Evolutionary conservation across 2,888 invertebrate species (phyloP).

Genomic region (Eristalis pertinax): DNA sequence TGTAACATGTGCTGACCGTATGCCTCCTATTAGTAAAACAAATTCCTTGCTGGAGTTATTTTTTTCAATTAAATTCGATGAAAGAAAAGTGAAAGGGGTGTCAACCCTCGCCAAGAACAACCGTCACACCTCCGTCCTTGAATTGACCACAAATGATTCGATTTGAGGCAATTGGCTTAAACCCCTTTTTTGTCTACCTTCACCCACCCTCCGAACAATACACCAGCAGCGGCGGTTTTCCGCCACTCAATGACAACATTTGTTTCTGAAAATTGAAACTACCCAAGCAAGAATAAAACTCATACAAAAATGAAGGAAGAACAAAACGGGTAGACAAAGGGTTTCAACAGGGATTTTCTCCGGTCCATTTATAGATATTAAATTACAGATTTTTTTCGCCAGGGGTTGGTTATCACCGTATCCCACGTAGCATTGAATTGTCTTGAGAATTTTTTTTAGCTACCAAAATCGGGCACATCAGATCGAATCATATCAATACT

Average conservation of each 20-base stretch:
- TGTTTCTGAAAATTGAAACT: slow-evolving; percentile 50
- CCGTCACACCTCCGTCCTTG: slow-evolving; percentile 30
- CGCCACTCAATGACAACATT: slow-evolving; percentile 69
- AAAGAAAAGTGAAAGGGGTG: slow-evolving; percentile 46
- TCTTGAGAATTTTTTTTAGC: slow-evolving; percentile 45
- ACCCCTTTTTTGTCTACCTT: slow-evolving; percentile 61
- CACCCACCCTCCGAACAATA: slow-evolving; percentile 27
- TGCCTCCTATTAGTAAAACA: too few species aligned
- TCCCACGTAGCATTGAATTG: slow-evolving; percentile 34
- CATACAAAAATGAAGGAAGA: slow-evolving; percentile 59
- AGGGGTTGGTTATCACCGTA: slow-evolving; percentile 42
- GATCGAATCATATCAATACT: slow-evolving; percentile 24
- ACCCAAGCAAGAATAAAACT: slow-evolving; percentile 44
- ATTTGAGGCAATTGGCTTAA: slow-evolving; percentile 63
- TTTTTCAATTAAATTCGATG: slow-evolving; percentile 33
- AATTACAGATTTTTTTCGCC: slow-evolving; percentile 57
- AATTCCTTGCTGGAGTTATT: neutral
- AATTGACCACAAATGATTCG: slow-evolving; percentile 71
- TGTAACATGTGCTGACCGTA: too few species aligned
- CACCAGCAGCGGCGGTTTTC: slow-evolving; percentile 41
- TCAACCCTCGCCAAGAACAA: slow-evolving; percentile 21
- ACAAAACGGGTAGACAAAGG: slow-evolving; percentile 69
- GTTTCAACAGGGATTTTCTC: slow-evolving; percentile 69
- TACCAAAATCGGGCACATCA: slow-evolving; percentile 30
- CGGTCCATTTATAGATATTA: slow-evolving; percentile 73